A percentile compares a stretch with the other conserved stretches of the same genome.
Conservation (phyloP, 2,113 vertebrate species). For the Pelmatolapia mariae region DNA sequence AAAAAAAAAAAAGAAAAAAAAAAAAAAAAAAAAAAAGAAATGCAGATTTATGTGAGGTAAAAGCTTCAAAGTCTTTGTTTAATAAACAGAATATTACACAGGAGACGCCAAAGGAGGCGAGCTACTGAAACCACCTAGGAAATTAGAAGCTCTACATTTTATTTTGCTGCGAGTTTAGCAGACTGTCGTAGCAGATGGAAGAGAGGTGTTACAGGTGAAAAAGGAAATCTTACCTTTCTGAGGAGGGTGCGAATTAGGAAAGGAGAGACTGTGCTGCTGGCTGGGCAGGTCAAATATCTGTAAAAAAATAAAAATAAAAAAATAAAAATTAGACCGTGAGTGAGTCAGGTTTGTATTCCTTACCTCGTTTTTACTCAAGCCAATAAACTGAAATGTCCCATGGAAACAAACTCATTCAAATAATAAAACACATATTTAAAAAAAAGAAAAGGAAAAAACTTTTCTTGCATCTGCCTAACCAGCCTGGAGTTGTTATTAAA, state of each 20-base stretch:
- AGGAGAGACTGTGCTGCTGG: background rate
- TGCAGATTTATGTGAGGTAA: background rate
- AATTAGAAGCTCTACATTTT: constrained; percentile 9
- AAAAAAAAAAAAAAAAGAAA: too few relatives aligned
- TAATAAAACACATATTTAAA: constrained; percentile 24
- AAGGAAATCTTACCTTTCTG: constrained; percentile 29
- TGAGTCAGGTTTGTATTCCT: background rate
- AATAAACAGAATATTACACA: constrained; percentile 2
- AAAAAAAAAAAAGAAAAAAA: too few relatives aligned
- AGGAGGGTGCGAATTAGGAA: background rate
- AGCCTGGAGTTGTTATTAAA: constrained; percentile 19
- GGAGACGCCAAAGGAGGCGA: background rate
- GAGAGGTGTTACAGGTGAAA: background rate
- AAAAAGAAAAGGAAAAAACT: background rate
- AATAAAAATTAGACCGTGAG: background rate
- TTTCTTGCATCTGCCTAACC: background rate
- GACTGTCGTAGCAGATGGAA: constrained; percentile 14
- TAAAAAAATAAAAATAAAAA: background rate
- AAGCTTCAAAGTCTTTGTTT: background rate
- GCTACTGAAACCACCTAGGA: background rate
- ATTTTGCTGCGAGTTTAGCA: constrained; percentile 18
- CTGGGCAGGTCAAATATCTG: constrained; percentile 8
- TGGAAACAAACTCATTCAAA: background rate
- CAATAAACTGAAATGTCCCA: constrained; percentile 20
- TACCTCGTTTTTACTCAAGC: background rate